Evolutionary conservation across 1,140 invertebrate species (phyloP), one percentile per base, ranked within the genome.

Genomic region (Globodera rostochiensis): DNA sequence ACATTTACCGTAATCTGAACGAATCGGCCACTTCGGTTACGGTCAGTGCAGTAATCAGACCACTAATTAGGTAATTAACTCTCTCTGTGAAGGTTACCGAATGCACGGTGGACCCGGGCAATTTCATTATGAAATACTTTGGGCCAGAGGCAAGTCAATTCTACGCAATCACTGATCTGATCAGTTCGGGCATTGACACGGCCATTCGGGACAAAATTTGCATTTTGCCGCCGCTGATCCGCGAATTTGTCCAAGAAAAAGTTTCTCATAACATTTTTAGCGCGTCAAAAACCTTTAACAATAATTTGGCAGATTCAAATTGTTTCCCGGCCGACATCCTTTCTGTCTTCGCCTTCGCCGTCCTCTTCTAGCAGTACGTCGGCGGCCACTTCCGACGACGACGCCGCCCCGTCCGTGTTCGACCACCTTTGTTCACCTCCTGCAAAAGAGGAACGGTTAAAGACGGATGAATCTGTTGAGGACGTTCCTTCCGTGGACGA

Each of bases 161-260:
- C 69, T 85, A 85, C 46, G 73, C 85, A 5, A 86, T 85, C 64
- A 84, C 79, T 21, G 82, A 85, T 45, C 25, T 85, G 67, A 85
- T 85, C 53, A 73, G 86, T 50, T 69, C 11, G 47, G 84, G 84
- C n/a, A 84, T 84, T 50, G 85, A 86, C 46, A 46, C 19, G 9
- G 84, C 84, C 3, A 85, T 85, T 71, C 85, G 85, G 15, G 84
- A 86, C 57, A 86, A 85, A 84, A 84, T 85, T 76, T 85, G 84
- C 86, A 79, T 85, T 47, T 57, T 85, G 47, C 84, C 84, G 11
- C 75, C 85, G 4, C 73, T 85, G n/a, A 74, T 86, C 49, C 74
- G 84, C 7, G 84, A 85, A 49, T 85, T 85, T 50, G 45, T 85
- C n/a, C 83, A 84, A 7, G 64, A 85, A 69, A 85, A 85, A 53